Conservation (phyloP, 2,888 invertebrate species). For the Parascotia fuliginaria region DNA sequence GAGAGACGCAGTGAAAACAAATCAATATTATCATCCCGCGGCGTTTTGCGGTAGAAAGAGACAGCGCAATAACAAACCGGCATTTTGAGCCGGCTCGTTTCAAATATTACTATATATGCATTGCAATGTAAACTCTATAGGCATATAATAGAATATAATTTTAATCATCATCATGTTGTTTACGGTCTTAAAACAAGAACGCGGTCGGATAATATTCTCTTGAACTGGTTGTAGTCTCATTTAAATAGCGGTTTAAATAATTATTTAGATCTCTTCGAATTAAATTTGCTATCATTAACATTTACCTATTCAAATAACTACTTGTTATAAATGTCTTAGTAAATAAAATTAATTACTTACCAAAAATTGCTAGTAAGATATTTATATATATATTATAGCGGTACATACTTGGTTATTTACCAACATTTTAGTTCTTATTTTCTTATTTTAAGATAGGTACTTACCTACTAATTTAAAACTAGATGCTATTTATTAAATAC, state of each 20-base stretch:
- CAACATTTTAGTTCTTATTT: too few species aligned
- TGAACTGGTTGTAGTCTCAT: constrained; percentile 17
- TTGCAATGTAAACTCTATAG: constrained; percentile 59
- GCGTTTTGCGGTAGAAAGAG: constrained; percentile 76
- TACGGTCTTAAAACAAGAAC: constrained; percentile 52
- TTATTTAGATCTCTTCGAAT: neutral
- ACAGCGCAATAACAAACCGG: constrained; percentile 83
- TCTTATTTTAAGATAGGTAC: neutral
- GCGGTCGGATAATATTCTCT: constrained; percentile 35
- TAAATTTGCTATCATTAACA: too few species aligned
- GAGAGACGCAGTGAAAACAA: constrained; percentile 86
- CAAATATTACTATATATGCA: constrained; percentile 41
- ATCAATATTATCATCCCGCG: constrained; percentile 79
- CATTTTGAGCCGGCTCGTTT: constrained; percentile 73
- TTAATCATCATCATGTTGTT: constrained; percentile 47
- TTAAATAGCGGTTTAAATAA: constrained; percentile 18
- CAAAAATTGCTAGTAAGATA: too few species aligned
- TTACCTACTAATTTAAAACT: neutral
- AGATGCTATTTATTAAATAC: neutral
- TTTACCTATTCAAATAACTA: too few species aligned
- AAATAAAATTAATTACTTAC: too few species aligned
- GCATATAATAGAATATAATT: constrained; percentile 44
- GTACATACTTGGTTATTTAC: too few species aligned
- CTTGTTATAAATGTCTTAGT: too few species aligned
- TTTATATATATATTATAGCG: too few species aligned